Percentiles rank a stretch among this genome's conserved stretches.
phyloP scores from a whole-genome alignment of 2,888 invertebrate species.

The Allygus modestus region DNA sequence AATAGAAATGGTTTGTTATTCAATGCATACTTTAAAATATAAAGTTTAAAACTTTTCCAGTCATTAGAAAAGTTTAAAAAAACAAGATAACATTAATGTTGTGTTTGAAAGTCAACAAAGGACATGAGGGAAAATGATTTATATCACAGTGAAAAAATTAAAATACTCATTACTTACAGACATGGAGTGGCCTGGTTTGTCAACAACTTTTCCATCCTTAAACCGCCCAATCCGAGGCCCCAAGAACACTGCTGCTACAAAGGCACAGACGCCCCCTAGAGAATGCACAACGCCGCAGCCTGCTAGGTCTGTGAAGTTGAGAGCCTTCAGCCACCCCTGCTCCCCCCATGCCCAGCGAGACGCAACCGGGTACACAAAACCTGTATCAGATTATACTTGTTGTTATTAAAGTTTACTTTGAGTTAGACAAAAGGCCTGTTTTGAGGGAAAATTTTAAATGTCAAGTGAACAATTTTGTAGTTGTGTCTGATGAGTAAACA shows the following conservation, averaged over 20 bases:
- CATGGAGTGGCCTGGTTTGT: constrained; percentile 74
- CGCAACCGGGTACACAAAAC: constrained; percentile 75
- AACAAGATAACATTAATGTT: no score
- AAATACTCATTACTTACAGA: constrained; percentile 72
- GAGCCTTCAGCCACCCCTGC: constrained; percentile 74
- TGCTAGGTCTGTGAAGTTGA: constrained; percentile 76
- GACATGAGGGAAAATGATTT: no score
- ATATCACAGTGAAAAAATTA: not conserved
- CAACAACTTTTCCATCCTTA: constrained; percentile 70
- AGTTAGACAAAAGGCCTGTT: no score
- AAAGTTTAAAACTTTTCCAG: no score
- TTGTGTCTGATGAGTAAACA: no score
- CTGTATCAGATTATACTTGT: constrained; percentile 70
- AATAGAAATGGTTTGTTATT: no score
- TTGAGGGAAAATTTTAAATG: no score
- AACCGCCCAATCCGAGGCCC: constrained; percentile 77
- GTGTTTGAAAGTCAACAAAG: no score
- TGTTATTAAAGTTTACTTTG: no score
- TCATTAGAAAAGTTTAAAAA: no score
- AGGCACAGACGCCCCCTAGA: constrained; percentile 74
- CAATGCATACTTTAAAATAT: no score
- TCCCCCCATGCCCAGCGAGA: constrained; percentile 76
- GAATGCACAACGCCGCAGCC: constrained; percentile 77
- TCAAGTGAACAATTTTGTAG: no score
- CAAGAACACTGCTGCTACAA: constrained; percentile 74